Evolutionary conservation across 2,888 invertebrate genomes (phyloP).

Genomic region (Nomada flava): DNA sequence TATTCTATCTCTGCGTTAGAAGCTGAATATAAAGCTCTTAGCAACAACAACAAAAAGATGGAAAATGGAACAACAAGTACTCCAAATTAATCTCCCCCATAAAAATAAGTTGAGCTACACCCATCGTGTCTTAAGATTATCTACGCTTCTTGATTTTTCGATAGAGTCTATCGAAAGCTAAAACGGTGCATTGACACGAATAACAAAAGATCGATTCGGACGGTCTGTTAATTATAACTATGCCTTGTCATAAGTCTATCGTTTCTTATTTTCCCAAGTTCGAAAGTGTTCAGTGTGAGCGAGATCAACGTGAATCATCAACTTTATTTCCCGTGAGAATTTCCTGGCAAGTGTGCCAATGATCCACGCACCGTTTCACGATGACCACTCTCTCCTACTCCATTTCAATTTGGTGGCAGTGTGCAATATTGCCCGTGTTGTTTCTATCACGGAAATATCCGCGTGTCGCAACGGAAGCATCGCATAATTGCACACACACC

Average conservation of each 20-base stretch:
- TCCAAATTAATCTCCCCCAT: too few relatives aligned
- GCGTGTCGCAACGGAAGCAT: constrained; percentile 37
- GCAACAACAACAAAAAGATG: too few relatives aligned
- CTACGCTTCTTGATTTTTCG: neutral
- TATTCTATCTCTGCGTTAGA: too few relatives aligned
- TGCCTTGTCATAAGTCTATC: neutral
- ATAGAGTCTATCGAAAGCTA: neutral
- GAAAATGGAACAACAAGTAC: too few relatives aligned
- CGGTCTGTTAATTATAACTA: neutral
- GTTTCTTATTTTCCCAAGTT: constrained; percentile 4
- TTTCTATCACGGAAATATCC: constrained; percentile 40
- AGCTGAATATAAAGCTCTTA: too few relatives aligned
- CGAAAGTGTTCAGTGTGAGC: constrained; percentile 5
- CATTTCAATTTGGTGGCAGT: constrained; percentile 1
- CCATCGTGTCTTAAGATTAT: neutral
- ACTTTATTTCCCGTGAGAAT: constrained; percentile 46
- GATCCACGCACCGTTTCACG: constrained; percentile 10
- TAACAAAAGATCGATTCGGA: neutral
- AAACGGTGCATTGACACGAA: neutral
- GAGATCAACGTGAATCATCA: constrained; percentile 42
- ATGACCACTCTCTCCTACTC: constrained; percentile 24
- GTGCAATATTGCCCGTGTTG: neutral
- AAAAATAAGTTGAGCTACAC: too few relatives aligned
- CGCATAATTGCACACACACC: constrained; percentile 19
- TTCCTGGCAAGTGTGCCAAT: constrained; percentile 46